Conservation (phyloP, 23 tunicate species). For the Phallusia fumigata region DNA sequence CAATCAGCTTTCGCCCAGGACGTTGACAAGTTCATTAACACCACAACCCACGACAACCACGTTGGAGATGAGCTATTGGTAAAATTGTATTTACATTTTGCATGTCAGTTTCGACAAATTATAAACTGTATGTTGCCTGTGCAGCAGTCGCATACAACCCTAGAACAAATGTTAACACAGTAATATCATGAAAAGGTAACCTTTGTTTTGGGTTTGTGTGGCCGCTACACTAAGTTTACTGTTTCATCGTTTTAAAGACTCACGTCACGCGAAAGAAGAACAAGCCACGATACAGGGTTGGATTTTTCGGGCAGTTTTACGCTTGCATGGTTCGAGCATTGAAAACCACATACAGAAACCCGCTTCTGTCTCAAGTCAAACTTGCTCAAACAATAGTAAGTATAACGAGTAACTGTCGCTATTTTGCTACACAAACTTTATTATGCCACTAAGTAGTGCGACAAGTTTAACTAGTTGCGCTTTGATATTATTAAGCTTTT, state of each 20-base stretch:
- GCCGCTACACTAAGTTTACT: no score
- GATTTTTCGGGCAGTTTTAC: constrained; percentile 30
- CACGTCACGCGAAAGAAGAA: neutral
- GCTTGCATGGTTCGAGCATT: constrained; percentile 58
- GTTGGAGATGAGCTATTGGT: neutral
- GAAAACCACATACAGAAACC: constrained; percentile 56
- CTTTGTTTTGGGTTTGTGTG: no score
- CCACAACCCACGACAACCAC: neutral
- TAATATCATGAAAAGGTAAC: no score
- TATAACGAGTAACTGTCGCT: neutral
- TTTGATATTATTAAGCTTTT: no score
- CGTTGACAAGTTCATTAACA: neutral
- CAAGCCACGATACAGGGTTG: constrained; percentile 55
- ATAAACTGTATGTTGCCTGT: no score
- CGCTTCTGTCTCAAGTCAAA: neutral
- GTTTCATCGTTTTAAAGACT: neutral
- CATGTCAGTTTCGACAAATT: neutral
- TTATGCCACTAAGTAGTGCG: no score
- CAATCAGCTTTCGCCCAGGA: constrained; percentile 2
- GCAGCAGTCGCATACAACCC: no score
- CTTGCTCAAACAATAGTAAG: constrained; percentile 39
- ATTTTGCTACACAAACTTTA: neutral
- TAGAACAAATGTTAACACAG: no score
- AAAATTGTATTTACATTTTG: neutral
- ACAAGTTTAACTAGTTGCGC: no score